Conservation (phyloP, 2,888 invertebrate genomes). For the Acleris cristana region DNA sequence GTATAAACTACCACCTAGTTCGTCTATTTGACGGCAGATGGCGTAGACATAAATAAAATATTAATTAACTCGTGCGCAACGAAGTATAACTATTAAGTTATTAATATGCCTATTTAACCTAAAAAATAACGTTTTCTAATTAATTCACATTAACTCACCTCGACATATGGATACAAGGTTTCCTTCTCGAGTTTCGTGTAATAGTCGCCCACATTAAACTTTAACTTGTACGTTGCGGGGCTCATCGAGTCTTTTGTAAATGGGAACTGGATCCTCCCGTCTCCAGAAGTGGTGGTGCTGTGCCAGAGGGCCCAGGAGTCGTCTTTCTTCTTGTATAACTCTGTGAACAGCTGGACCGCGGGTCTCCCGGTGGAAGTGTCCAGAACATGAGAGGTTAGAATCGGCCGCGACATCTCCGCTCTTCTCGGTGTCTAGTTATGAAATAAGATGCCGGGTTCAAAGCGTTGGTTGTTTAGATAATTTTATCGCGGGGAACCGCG, state of each 20-base stretch:
- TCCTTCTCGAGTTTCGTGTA: conserved; percentile 84
- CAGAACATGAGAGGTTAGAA: conserved; percentile 89
- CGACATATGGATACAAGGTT: conserved; percentile 90
- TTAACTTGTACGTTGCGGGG: conserved; percentile 88
- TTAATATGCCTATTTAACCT: conserved; percentile 15
- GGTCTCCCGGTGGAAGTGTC: conserved; percentile 89
- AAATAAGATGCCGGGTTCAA: background rate
- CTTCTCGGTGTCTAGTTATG: background rate
- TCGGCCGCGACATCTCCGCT: conserved; percentile 72
- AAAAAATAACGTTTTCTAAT: background rate
- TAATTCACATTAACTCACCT: conserved; percentile 73
- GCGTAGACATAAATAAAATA: conserved; percentile 1
- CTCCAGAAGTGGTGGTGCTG: conserved; percentile 84
- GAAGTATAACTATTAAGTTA: background rate
- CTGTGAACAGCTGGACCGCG: conserved; percentile 86
- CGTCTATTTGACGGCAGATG: conserved; percentile 2
- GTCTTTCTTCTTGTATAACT: conserved; percentile 86
- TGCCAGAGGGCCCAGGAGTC: conserved; percentile 88
- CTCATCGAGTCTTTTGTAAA: conserved; percentile 84
- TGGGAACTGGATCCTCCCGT: conserved; percentile 87
- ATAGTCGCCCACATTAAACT: conserved; percentile 89
- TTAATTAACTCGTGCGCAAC: background rate
- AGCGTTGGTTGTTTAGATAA: conserved; percentile 5
- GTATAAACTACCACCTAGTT: background rate
- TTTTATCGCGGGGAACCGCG: conserved; percentile 4